phyloP scores from a whole-genome alignment of 2,113 vertebrate species.

The Perognathus longimembris region DNA sequence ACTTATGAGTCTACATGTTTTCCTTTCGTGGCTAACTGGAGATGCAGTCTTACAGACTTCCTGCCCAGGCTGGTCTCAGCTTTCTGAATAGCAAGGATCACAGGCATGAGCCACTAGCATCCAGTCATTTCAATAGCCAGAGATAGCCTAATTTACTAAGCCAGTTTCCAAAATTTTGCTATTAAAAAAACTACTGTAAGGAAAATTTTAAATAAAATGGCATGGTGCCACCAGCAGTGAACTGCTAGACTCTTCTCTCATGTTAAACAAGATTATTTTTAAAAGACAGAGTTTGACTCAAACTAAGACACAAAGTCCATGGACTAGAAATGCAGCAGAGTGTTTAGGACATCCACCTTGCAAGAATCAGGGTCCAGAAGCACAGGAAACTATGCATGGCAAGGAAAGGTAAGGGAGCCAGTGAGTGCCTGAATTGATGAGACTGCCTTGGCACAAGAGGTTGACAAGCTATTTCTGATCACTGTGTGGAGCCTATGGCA shows the following conservation, averaged over 20 bases:
- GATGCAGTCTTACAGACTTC: no score
- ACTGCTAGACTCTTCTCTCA: background rate
- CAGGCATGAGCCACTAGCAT: no score
- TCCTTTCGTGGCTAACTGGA: no score
- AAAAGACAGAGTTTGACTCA: conserved; percentile 11
- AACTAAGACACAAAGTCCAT: conserved; percentile 38
- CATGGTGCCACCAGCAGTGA: background rate
- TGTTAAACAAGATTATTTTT: conserved; percentile 28
- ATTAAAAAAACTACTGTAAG: conserved; percentile 7
- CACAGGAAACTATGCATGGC: background rate
- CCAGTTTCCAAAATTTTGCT: background rate
- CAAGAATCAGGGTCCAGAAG: background rate
- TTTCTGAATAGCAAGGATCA: no score
- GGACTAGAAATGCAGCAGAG: conserved; percentile 6
- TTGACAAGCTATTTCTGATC: background rate
- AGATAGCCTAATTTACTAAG: conserved; percentile 33
- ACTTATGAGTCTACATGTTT: background rate
- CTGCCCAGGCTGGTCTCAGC: no score
- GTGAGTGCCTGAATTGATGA: background rate
- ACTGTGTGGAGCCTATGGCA: background rate
- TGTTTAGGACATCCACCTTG: background rate
- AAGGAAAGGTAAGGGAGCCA: background rate
- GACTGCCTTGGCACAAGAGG: background rate
- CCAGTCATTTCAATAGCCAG: background rate
- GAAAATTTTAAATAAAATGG: background rate